Base-by-base conservation (phyloP, 2,797 vertebrate species). In the Caiman crocodilus region DNA sequence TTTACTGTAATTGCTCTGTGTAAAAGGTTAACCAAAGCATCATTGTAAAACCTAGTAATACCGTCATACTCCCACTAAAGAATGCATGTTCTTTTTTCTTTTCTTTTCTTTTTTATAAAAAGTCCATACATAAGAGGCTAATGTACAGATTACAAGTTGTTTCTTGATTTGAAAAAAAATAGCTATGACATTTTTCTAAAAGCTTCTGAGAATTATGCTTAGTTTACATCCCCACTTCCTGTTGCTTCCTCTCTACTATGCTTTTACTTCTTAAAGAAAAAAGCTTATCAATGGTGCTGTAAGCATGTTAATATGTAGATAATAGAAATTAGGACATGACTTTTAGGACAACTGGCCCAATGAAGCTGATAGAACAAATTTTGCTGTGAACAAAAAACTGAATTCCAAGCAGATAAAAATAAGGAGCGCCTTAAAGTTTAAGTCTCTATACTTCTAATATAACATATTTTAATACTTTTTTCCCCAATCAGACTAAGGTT, bases 161-260 rank as follows among this genome's bases (percentile, higher is more conserved):
- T 4, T 73, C 76, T 78, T 57, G 3, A 71, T 67, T 85, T 55
- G 35, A 79, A 59, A 65, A 79, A 92, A 90, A 90, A 35, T 60
- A 76, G 35, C 85, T 87, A 94, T 67, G 84, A 91, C 94, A 95
- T 87, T 67, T 59, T 95, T 96, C 92, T 80, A 90, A 88, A 93
- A 78, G 91, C 89, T 85, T 92, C 69, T 82, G 42, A 26, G 91
- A 89, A 94, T 82, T 84, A 84, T 94, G 88, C 77, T 91, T 93
- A 89, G 94, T 96, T 95, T 92, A 63, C 87, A 93, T 94, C 95
- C 93, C 92, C 73, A 35, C 95, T 97, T 98, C 97, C 97, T 97
- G 96, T 96, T 96, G 96, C 90, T 94, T 84, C 92, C 6, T 2
- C 92, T 92, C 96, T 69, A 84, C 84, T 77, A 30, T 87, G 84